Base-by-base conservation (phyloP, 2,113 vertebrate species). In the Perca schrenkii region DNA sequence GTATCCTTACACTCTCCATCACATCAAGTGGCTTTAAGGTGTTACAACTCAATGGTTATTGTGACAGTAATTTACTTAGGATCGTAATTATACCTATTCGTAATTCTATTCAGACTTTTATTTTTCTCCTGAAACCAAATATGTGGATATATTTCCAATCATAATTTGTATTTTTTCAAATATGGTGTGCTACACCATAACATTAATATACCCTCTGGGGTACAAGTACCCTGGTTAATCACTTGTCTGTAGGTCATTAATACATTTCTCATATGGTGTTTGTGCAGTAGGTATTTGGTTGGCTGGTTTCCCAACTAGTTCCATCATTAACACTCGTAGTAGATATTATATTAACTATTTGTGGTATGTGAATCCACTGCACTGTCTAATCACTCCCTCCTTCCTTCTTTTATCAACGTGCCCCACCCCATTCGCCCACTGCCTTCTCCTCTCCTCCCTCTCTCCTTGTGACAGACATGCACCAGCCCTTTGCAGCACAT, bases 401-500 rank as follows among this genome's bases (percentile, higher is more conserved):
- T 5, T 12, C 21, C 25, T 25, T 25, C 76, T 77, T 87, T 60
- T 21, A 79, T 70, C 79, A 54, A 7, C 15, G 5, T n/a, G 52
- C 71, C 61, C 66, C 54, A n/a, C 58, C 31, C 47, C n/a, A n/a
- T n/a, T n/a, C n/a, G 47, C 74, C 52, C 31, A 10, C 25, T 50
- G 46, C 49, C 72, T 16, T 64, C 65, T 78, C 34, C 40, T 40
- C 34, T 25, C 15, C 34, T 40, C 34, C 5, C 43, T 43, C 77
- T 15, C 77, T 69, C 71, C 54, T 10, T 58, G 82, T 92, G 92
- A 93, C 79, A 84, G 92, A 92, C 88, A 82, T 75, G 75, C 91
- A 90, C 73, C 88, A 94, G 94, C 91, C 89, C 86, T 90, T 84
- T 67, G 88, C 86, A 68, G 60, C 56, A 43, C 83, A 94, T 94